A percentile compares a stretch with the other conserved stretches of the same genome.
phyloP scores from a whole-genome alignment of 2,113 vertebrate species.

The Tauraco erythrolophus region DNA sequence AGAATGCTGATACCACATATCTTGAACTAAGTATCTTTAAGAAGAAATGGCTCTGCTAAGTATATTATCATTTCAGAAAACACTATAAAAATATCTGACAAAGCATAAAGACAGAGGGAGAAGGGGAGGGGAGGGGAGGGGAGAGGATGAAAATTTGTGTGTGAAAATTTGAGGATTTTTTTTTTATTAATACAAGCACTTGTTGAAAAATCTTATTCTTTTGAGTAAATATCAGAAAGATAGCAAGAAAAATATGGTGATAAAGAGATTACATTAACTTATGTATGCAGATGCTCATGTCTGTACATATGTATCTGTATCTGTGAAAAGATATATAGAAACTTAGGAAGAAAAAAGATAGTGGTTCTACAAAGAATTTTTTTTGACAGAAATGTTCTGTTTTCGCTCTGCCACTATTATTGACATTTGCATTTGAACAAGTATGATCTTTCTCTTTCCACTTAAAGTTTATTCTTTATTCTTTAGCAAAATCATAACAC shows the following conservation, averaged over 20 bases:
- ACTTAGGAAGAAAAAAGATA: neutral
- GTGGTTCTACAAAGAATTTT: neutral
- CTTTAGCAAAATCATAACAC: conserved; percentile 9
- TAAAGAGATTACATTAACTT: neutral
- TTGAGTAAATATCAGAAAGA: neutral
- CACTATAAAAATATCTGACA: neutral
- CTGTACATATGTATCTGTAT: neutral
- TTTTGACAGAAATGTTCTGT: neutral
- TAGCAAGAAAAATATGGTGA: neutral
- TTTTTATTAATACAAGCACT: neutral
- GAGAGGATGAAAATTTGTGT: too few species aligned
- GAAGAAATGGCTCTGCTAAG: neutral
- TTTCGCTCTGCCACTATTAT: neutral
- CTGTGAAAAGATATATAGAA: neutral
- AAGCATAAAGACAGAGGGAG: too few species aligned
- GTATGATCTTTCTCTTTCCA: neutral
- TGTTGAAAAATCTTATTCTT: neutral
- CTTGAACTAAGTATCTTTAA: neutral
- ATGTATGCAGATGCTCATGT: neutral
- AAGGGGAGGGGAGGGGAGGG: too few species aligned
- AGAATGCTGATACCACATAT: neutral
- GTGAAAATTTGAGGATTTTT: neutral
- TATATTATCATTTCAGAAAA: neutral
- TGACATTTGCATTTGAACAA: conserved; percentile 6
- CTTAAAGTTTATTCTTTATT: neutral